Evolutionary conservation across 2,888 invertebrate genomes (phyloP), one percentile per base, ranked within the genome.

Genomic region (Pinctada fucata): DNA sequence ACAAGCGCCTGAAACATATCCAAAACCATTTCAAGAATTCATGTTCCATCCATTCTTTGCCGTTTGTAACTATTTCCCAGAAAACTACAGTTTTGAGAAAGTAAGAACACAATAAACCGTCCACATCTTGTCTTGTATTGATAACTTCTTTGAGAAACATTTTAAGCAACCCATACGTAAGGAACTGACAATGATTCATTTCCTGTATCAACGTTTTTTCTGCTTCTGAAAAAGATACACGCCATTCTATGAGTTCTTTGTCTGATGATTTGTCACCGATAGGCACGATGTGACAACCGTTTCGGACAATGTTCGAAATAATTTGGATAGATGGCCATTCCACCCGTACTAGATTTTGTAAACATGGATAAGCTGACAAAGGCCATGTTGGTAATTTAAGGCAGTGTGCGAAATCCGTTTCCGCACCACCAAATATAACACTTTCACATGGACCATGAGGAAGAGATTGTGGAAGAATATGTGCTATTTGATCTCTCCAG

Each of bases 131-230:
- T 31, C 31, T 31, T 31, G 31, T 31, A 31, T 31, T 31, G 31
- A 31, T 31, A 31, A 31, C 31, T 31, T 31, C 31, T 31, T 31
- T 31, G 31, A 31, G 31, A 31, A 31, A 31, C 31, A 31, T 31
- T 50, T 69, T 69, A 4, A 69, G 50, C 50, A 69, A 49, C 3
- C 69, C 69, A 49, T 69, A 69, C 49, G 69, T 69, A 50, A 69
- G 51, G 50, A 69, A 69, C 51, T 69, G 69, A 0, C 49, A 48
- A 13, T 69, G 69, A 13, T 50, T 69, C 69, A 69, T 69, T 69
- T 49, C n/a, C n/a, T 69, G 51, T 45, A 69, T 13, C 31, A 31
- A 31, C 31, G 31, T 31, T 31, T 31, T 31, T 31, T 31, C 31
- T 31, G 31, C 31, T 31, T 45, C 50, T 50, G 69, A 69, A 31